These are phyloP conservation scores for Hippopotamyrus pictus DNA, from an alignment of 2,797 vertebrate species.

Conservation along the genomic window DNA sequence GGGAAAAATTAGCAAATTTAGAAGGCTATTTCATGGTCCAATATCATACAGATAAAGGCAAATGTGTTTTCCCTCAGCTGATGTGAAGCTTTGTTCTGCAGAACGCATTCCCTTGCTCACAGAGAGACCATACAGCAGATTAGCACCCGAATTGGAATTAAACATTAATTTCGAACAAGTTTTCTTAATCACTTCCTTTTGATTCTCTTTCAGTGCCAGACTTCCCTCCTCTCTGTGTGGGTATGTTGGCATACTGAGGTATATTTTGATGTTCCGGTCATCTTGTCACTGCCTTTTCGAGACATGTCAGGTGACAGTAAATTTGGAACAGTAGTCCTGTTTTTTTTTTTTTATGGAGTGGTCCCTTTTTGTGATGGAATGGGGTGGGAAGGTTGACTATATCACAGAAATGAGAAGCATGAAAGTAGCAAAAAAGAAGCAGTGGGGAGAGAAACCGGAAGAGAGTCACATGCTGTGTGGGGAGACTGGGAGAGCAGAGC, in stretches of 20 bases:
- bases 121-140: slow-evolving; percentile 19
- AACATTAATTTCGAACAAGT: slow-evolving; percentile 20
- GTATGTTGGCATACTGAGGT: not conserved
- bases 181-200: slow-evolving; percentile 20
- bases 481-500: not conserved
- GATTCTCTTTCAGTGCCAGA: not conserved
- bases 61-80: slow-evolving; percentile 20
- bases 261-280: not conserved
- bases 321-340: not conserved
- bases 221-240: not conserved
- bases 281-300: not conserved
- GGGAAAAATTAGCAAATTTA: slow-evolving; percentile 21
- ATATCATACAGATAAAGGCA: slow-evolving; percentile 26
- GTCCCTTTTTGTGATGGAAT: not conserved
- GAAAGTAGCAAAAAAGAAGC: not conserved
- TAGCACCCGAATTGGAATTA: slow-evolving; percentile 24
- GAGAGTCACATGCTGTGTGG: not conserved
- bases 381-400: not conserved
- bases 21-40: slow-evolving; percentile 29
- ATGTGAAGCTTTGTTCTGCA: slow-evolving; percentile 15
- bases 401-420: not conserved
- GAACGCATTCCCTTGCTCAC: not conserved
- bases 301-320: not conserved
- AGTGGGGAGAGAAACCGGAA: not conserved
- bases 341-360: not conserved